Base-by-base conservation (phyloP, 2,113 vertebrate genomes). In the Abramis brama region DNA sequence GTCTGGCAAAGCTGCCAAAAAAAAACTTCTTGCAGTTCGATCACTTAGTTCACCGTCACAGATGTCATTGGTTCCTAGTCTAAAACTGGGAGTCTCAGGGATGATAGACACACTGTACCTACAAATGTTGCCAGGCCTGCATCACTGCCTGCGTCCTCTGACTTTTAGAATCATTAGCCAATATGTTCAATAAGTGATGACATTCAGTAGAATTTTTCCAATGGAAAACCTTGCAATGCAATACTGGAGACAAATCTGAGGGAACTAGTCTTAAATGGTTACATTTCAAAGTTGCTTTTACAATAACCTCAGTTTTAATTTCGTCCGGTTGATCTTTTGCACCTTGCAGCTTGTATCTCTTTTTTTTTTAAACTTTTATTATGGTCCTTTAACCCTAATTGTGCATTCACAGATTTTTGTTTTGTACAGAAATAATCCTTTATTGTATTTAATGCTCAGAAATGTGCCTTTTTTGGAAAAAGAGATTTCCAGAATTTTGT, bases 141-240 rank as follows among this genome's bases (percentile, higher is more conserved):
- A 36, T 89, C 82, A 86, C 82, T 88, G 81, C 79, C 82, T 90
- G 82, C 79, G 19, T 86, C 45, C 85, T 81, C 45, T 84, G 71
- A 81, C 52, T 66, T 82, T 71, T 33, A 45, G 70, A 86, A 84
- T 45, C 79, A 75, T 74, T 77, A 85, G 74, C 57, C 74, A 82
- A 85, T 79, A 83, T 71, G 60, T 86, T 82, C 75, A 87, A 80
- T 75, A 66, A 59, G 52, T 30, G 68, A 74, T 45, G 71, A 62
- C 64, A 75, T 75, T 83, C 25, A 39, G 60, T 71, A 11, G 9
- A 77, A 50, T 75, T 45, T 89, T 85, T 91, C 83, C 62, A 70
- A 88, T 91, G 85, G 89, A 90, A 92, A 92, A 80, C 86, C 77
- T 74, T 89, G 90, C 91, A 93, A 93, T 94, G 91, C 90, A 89